Evolutionary conservation across 2,797 vertebrate genomes (phyloP), one percentile per base, ranked within the genome.

Genomic region (Takifugu ocellatus): DNA sequence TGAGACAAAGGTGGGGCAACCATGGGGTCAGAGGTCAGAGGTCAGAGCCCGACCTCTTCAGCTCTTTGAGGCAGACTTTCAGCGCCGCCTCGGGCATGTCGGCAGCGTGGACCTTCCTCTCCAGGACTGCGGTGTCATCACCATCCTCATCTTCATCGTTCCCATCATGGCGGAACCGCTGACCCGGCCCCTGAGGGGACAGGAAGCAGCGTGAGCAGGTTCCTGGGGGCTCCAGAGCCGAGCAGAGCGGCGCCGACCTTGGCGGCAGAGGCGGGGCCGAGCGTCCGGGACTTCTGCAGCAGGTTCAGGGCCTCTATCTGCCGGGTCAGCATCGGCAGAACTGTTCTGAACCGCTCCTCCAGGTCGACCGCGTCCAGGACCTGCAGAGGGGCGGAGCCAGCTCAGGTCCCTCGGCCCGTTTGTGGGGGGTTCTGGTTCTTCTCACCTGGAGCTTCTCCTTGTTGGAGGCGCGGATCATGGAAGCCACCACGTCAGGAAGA

Each of bases 361-460:
- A 99, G 82, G 33, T 91, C 92, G 65, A 99, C 85, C 0, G 97
- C 94, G 77, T 99, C 94, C 77, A 99, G 83, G 72, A 99, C 95
- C 96, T 99, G 67, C 54, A 59, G 1, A 27, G 39, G 25, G 49
- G 29, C 6, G 8, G 0, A 9, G 15, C n/a, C 16, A 12, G 26
- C 2, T 4, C 3, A 6, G 29, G 1, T 54, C 15, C 2, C 33
- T 12, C 8, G 3, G 33, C 5, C 11, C 5, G 31, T 9, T 2
- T 11, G 11, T 14, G 11, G 11, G 36, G 36, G 31, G 31, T 9
- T 33, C 36, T 3, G 36, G 36, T 3, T 10, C 4, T 11, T 11
- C 43, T 65, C 85, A 99, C 97, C 96, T 98, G 95, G 2, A 99
- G 92, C 62, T 99, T 99, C 82, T 99, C 97, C 61, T 94, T 93